phyloP scores from a whole-genome alignment of 2,113 vertebrate species.

The Chionodraco myersi region DNA sequence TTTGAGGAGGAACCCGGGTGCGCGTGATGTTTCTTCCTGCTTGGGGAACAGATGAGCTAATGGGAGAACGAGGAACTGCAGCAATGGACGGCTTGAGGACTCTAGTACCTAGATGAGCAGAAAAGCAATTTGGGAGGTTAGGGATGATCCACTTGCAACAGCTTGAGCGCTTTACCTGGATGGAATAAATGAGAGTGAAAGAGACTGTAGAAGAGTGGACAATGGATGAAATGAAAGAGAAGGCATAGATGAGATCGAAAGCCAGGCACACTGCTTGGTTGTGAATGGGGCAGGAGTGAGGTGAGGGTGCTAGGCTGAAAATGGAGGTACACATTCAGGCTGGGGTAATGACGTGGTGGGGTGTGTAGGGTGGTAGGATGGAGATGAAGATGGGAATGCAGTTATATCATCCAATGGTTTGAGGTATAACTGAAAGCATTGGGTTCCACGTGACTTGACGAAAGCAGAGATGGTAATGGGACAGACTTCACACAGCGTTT shows the following conservation, averaged over 20 bases:
- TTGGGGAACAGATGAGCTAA: slow-evolving; percentile 64
- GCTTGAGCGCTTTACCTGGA: slow-evolving; percentile 50
- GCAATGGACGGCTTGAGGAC: slow-evolving; percentile 38
- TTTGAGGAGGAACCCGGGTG: slow-evolving; percentile 43
- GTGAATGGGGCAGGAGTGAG: slow-evolving; percentile 44
- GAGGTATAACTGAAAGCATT: slow-evolving; percentile 68
- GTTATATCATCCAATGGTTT: slow-evolving; percentile 71
- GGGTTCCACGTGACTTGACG: slow-evolving; percentile 64
- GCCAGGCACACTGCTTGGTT: slow-evolving; percentile 48
- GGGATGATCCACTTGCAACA: slow-evolving; percentile 17
- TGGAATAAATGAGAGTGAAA: slow-evolving; percentile 63
- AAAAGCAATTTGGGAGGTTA: slow-evolving; percentile 61
- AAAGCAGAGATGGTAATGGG: slow-evolving; percentile 75
- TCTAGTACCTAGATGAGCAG: slow-evolving; percentile 75
- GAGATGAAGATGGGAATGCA: slow-evolving; percentile 73
- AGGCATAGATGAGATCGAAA: slow-evolving; percentile 44
- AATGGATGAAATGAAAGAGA: slow-evolving; percentile 65
- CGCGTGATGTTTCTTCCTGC: slow-evolving; percentile 61
- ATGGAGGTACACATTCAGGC: slow-evolving; percentile 66
- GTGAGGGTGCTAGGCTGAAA: slow-evolving; percentile 57
- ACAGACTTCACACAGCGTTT: slow-evolving; percentile 76
- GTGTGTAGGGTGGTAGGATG: slow-evolving; percentile 64
- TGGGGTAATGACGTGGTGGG: slow-evolving; percentile 56
- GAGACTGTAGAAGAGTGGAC: slow-evolving; percentile 51
- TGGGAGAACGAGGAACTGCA: slow-evolving; percentile 65